phyloP scores from a whole-genome alignment of 2,888 invertebrate genomes.

The Ormyrus nitidulus region DNA sequence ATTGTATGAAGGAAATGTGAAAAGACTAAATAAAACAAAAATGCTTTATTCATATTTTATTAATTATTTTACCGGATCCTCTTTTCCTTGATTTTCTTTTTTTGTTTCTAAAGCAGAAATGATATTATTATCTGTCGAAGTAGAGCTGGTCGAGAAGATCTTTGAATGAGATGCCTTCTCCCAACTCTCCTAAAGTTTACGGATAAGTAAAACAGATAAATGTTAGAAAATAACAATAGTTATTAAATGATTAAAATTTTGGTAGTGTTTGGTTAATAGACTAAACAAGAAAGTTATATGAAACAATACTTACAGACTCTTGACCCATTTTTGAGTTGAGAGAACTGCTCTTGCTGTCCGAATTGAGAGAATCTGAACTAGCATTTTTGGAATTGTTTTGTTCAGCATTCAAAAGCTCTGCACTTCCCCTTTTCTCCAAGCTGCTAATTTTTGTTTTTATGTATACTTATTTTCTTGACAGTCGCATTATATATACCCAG shows the following conservation, averaged over 20 bases:
- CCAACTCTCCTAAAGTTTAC: constrained; percentile 77
- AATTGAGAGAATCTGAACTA: constrained; percentile 87
- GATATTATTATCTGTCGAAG: constrained; percentile 80
- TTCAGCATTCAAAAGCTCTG: constrained; percentile 82
- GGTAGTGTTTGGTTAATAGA: neutral
- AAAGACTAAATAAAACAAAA: constrained; percentile 40
- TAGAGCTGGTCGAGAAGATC: constrained; percentile 81
- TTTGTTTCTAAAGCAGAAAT: no score
- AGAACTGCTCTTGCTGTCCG: constrained; percentile 91
- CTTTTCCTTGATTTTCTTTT: constrained; percentile 75
- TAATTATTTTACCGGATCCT: constrained; percentile 64
- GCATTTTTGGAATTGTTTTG: constrained; percentile 84
- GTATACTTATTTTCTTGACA: constrained; percentile 35
- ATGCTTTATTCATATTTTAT: constrained; percentile 38
- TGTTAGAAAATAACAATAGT: neutral
- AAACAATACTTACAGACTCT: constrained; percentile 83
- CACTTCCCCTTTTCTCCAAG: constrained; percentile 83
- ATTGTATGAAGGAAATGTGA: constrained; percentile 15
- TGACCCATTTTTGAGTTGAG: constrained; percentile 89
- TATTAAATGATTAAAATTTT: constrained; percentile 60
- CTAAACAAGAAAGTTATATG: constrained; percentile 60
- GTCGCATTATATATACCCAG: constrained; percentile 79
- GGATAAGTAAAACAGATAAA: constrained; percentile 47
- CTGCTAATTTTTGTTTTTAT: constrained; percentile 25
- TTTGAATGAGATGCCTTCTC: constrained; percentile 81